phyloP scores from a whole-genome alignment of 1,140 invertebrate genomes.

The Diorhabda elongata region DNA sequence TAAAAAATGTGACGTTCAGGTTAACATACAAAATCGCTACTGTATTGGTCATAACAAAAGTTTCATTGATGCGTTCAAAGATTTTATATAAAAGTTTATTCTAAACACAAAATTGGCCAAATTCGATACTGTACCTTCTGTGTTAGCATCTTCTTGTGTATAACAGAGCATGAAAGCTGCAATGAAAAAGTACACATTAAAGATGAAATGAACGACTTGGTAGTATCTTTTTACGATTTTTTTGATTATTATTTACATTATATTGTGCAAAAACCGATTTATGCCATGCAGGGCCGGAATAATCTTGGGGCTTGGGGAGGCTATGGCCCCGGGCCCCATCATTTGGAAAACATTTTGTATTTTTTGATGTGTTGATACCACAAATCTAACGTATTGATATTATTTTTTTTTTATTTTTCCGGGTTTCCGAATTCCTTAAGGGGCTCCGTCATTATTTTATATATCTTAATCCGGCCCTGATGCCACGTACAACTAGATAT shows the following conservation, averaged over 20 bases:
- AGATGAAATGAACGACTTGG: neutral
- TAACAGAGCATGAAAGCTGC: conserved; percentile 89
- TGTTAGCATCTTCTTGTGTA: conserved; percentile 82
- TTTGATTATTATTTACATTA: neutral
- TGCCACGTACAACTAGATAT: too few species aligned
- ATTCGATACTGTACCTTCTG: conserved; percentile 69
- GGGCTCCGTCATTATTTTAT: too few species aligned
- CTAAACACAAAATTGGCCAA: conserved; percentile 19
- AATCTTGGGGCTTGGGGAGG: too few species aligned
- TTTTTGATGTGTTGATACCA: too few species aligned
- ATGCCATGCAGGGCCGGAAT: too few species aligned
- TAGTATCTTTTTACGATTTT: neutral
- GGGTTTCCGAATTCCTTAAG: too few species aligned
- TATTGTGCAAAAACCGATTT: too few species aligned
- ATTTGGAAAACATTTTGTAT: too few species aligned
- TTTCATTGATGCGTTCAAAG: neutral
- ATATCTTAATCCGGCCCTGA: too few species aligned
- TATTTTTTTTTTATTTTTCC: too few species aligned
- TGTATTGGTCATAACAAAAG: conserved; percentile 22
- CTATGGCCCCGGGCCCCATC: too few species aligned
- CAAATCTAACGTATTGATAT: too few species aligned
- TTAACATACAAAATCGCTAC: conserved; percentile 4
- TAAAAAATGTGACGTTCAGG: neutral
- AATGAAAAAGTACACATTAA: conserved; percentile 53
- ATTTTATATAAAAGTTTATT: neutral